Percentiles rank a stretch among this genome's conserved stretches.
Conservation (phyloP, 2,888 invertebrate genomes). For the Polymixis flavicincta region DNA sequence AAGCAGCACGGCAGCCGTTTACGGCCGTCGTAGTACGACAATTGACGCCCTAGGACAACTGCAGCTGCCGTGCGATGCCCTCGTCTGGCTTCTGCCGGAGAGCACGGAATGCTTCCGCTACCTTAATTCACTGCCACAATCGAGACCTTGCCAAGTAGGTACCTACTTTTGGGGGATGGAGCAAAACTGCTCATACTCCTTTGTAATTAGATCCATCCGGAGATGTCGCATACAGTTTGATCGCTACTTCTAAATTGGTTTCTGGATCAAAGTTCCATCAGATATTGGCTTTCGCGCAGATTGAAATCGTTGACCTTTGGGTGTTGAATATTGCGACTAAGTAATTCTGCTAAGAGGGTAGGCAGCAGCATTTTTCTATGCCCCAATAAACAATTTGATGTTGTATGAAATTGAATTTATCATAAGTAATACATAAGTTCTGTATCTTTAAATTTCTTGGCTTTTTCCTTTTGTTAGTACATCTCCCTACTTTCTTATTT, state of each 20-base stretch:
- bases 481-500: conserved; percentile 1
- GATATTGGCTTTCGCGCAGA: conserved; percentile 44
- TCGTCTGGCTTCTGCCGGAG: conserved; percentile 51
- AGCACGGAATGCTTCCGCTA: conserved; percentile 53
- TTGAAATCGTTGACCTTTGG: conserved; percentile 34
- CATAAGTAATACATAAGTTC: conserved; percentile 28
- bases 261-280: conserved; percentile 19
- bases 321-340: conserved; percentile 38
- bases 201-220: conserved; percentile 27
- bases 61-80: conserved; percentile 45
- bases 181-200: conserved; percentile 49
- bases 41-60: conserved; percentile 45
- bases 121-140: conserved; percentile 43
- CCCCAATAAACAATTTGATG: conserved; percentile 43
- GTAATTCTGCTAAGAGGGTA: conserved; percentile 18
- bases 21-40: conserved; percentile 38
- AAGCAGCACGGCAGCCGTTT: conserved; percentile 42
- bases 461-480: conserved; percentile 12
- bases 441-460: conserved; percentile 29
- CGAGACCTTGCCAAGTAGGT: conserved; percentile 45
- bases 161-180: conserved; percentile 50
- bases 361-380: conserved; percentile 50
- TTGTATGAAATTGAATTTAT: conserved; percentile 22
- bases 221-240: conserved; percentile 40
- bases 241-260: conserved; percentile 46